Base-by-base conservation (phyloP, 2,888 invertebrate species). In the Tinea semifulvella region DNA sequence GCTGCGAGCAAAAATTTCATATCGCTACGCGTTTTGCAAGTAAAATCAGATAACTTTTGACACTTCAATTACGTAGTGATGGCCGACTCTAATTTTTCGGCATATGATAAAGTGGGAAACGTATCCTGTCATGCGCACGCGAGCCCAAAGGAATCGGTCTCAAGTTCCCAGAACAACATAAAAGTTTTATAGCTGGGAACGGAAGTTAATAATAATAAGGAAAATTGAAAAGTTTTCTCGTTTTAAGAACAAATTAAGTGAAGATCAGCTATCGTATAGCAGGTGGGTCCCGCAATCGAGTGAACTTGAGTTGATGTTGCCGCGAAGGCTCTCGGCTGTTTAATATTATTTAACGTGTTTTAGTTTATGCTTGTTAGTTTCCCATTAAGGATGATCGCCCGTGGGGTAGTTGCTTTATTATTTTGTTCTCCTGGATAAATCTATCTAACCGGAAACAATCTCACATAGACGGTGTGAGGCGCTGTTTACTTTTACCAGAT, bases 21-120 rank as follows among this genome's bases (percentile, higher is more conserved):
- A 76, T 70, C 67, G 68, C 68, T 62, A 66, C 66, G 67, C 70
- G 70, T 65, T 79, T 79, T 79, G 80, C 77, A 79, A 80, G 80
- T 79, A 72, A 79, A 79, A 80, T 80, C 77, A 77, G 75, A 73
- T 68, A 80, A 80, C 76, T 80, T 80, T 79, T 80, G 80, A 79
- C 80, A 79, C 76, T 76, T 74, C 80, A 80, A 79, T 80, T 80
- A 79, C 74, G 68, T 56, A 65, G 69, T 73, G 76, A 77, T 73
- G 71, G 72, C 63, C 63, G 68, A 56, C 62, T 71, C 64, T 66
- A 73, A 71, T 72, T 75, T 75, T 74, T 63, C 52, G 52, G 56
- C 43, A 55, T 57, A 51, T 62, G 48, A 57, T 63, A 64, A 61
- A 57, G 55, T 61, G 61, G 56, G 54, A 65, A 68, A 65, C 69